Evolutionary conservation across 2,113 vertebrate genomes (phyloP).

Genomic region (Pseudorhombus dupliciocellatus): DNA sequence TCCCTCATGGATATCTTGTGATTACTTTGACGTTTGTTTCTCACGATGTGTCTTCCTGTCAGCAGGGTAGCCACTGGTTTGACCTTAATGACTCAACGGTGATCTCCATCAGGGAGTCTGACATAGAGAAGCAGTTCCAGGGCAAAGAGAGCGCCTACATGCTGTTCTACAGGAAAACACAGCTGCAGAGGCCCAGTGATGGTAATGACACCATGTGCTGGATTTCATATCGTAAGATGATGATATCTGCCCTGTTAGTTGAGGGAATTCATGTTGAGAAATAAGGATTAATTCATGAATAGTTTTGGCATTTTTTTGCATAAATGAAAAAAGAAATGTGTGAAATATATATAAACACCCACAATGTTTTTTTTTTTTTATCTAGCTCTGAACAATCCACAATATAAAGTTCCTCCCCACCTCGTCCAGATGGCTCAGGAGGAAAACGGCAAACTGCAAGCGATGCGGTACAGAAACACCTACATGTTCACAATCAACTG

Average conservation of each 20-base stretch:
- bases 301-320: neutral
- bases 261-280: neutral
- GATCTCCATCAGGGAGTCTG: conserved; percentile 87
- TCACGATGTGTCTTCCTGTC: conserved; percentile 42
- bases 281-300: neutral
- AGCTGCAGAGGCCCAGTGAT: conserved; percentile 86
- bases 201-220: conserved; percentile 76
- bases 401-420: conserved; percentile 86
- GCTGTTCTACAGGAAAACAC: conserved; percentile 93
- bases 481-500: neutral
- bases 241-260: neutral
- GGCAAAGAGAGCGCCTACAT: conserved; percentile 99
- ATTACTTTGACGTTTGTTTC: conserved; percentile 34
- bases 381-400: conserved; percentile 87
- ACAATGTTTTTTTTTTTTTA: conserved; percentile 39
- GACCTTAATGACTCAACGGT: conserved; percentile 94
- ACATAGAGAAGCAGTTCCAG: conserved; percentile 94
- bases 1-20: conserved; percentile 3
- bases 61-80: conserved; percentile 88
- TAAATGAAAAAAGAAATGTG: neutral
- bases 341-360: neutral
- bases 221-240: conserved; percentile 8
- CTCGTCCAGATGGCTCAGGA: conserved; percentile 87
- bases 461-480: conserved; percentile 82
- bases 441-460: conserved; percentile 84